A percentile compares a stretch with the other conserved stretches of the same genome.
Conservation (phyloP, 1,140 invertebrate species). For the Lysiphlebus fabarum region DNA sequence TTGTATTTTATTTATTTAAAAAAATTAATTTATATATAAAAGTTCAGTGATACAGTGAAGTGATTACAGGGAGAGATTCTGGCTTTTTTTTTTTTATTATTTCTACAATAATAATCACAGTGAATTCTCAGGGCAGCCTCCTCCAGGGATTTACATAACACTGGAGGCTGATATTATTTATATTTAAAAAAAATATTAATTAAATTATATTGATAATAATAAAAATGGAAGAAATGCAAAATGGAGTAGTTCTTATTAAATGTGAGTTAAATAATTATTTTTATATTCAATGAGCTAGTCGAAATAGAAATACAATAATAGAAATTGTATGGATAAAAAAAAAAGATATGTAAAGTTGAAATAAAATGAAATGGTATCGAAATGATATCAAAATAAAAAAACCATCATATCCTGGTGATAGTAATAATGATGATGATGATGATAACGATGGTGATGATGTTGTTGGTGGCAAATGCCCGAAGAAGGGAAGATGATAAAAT, state of each 20-base stretch:
- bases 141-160: conserved; percentile 1
- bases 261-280: conserved; percentile 43
- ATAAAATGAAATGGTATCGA: not conserved
- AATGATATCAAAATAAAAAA: not conserved
- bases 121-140: conserved; percentile 19
- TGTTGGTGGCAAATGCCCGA: conserved; percentile 4
- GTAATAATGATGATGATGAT: not conserved
- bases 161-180: conserved; percentile 15
- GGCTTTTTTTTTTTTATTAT: too few relatives aligned
- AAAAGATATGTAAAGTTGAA: not conserved
- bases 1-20: not conserved
- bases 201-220: conserved; percentile 2
- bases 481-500: conserved; percentile 20
- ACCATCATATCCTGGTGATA: not conserved
- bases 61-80: too few relatives aligned
- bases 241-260: conserved; percentile 54
- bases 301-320: not conserved
- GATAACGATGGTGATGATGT: not conserved
- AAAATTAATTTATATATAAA: not conserved
- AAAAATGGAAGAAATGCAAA: conserved; percentile 51
- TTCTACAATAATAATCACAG: not conserved
- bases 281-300: not conserved
- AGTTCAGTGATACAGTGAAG: conserved; percentile 3
- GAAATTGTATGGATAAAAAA: not conserved
- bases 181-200: not conserved